phyloP scores from a whole-genome alignment of 2,888 invertebrate genomes.

The Homarus gammarus region DNA sequence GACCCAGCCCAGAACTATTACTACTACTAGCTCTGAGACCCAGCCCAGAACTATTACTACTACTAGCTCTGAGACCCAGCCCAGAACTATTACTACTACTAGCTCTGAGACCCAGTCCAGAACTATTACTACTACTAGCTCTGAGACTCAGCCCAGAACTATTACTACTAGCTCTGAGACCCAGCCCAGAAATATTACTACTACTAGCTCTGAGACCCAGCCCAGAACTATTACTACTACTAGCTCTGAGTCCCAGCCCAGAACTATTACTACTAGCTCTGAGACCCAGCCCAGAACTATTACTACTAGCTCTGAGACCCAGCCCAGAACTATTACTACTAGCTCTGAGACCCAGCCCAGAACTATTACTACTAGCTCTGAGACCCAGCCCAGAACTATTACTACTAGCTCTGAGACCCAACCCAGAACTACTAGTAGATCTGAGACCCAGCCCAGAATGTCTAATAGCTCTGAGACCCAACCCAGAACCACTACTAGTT shows the following conservation, averaged over 20 bases:
- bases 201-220: too few relatives aligned
- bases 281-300: slow-evolving; percentile 13
- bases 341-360: background rate
- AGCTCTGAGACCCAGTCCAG: background rate
- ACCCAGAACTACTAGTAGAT: background rate
- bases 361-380: background rate
- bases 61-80: background rate
- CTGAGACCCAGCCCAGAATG: background rate
- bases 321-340: background rate
- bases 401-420: background rate
- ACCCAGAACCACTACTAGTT: background rate
- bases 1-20: too few relatives aligned
- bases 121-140: background rate
- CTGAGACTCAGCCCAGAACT: background rate
- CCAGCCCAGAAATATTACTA: background rate
- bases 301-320: background rate
- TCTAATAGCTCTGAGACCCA: too few relatives aligned
- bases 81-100: background rate
- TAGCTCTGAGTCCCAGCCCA: background rate
- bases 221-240: background rate
- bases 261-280: background rate
- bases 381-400: background rate
- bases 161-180: background rate
- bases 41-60: background rate
- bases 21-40: background rate